phyloP scores from a whole-genome alignment of 2,888 invertebrate species.

The Ophion obscuratus region DNA sequence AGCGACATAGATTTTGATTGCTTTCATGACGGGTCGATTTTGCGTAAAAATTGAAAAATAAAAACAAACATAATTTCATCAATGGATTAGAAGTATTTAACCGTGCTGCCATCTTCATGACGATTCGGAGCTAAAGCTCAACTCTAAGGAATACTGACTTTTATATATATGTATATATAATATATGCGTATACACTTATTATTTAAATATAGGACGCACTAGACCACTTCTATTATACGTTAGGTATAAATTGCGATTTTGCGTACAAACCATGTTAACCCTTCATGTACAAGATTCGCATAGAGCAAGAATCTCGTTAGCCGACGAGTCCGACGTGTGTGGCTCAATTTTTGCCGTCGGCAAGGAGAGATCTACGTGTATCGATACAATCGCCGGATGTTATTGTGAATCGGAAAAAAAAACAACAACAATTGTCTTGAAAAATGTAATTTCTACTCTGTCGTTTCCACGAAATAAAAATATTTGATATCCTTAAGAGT shows the following conservation, averaged over 20 bases:
- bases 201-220: slow-evolving; percentile 49
- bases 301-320: slow-evolving; percentile 2
- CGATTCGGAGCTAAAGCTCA: slow-evolving; percentile 29
- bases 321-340: background rate
- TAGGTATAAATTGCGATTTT: slow-evolving; percentile 60
- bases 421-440: slow-evolving; percentile 22
- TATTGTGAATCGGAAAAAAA: slow-evolving; percentile 23
- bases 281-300: slow-evolving; percentile 42
- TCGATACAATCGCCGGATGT: slow-evolving; percentile 9
- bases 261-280: slow-evolving; percentile 57
- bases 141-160: slow-evolving; percentile 51
- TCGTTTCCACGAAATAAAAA: slow-evolving; percentile 43
- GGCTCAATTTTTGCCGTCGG: background rate
- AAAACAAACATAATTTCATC: slow-evolving; percentile 22
- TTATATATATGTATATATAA: slow-evolving; percentile 60
- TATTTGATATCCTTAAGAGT: background rate
- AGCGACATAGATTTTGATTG: slow-evolving; percentile 13
- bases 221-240: slow-evolving; percentile 53
- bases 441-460: slow-evolving; percentile 38
- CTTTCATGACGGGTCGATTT: slow-evolving; percentile 13
- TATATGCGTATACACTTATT: slow-evolving; percentile 56
- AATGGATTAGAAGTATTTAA: slow-evolving; percentile 32
- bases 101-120: slow-evolving; percentile 41
- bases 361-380: slow-evolving; percentile 3
- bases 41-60: slow-evolving; percentile 27